phyloP scores from a whole-genome alignment of 2,797 vertebrate species.

The Lacerta bilineata region DNA sequence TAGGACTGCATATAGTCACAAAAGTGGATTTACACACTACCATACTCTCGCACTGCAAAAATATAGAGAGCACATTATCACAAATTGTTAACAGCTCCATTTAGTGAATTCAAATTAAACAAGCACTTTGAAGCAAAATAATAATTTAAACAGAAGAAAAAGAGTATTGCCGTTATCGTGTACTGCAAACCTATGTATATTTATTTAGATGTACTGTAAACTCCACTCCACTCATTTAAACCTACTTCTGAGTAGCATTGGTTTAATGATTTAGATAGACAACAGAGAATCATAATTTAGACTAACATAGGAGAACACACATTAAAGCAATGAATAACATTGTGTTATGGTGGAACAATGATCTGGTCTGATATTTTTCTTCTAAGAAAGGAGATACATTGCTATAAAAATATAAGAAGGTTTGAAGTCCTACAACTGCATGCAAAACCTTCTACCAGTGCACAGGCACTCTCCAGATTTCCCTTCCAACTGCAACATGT shows the following conservation, averaged over 20 bases:
- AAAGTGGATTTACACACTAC: background rate
- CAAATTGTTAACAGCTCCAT: background rate
- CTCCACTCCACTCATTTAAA: no score
- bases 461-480: background rate
- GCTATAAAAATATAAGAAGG: slow-evolving; percentile 4
- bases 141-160: background rate
- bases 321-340: no score
- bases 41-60: slow-evolving; percentile 13
- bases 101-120: background rate
- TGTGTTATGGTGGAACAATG: no score
- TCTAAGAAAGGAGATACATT: background rate
- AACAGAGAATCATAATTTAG: no score
- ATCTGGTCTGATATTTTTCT: no score
- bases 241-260: no score
- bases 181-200: no score
- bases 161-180: no score
- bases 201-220: no score
- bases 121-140: background rate
- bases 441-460: background rate
- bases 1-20: background rate
- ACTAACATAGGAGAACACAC: no score
- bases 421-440: background rate
- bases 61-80: fast-evolving
- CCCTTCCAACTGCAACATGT: background rate
- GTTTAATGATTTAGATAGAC: background rate